phyloP scores from a whole-genome alignment of 2,113 vertebrate species.

The Cardinalis cardinalis region DNA sequence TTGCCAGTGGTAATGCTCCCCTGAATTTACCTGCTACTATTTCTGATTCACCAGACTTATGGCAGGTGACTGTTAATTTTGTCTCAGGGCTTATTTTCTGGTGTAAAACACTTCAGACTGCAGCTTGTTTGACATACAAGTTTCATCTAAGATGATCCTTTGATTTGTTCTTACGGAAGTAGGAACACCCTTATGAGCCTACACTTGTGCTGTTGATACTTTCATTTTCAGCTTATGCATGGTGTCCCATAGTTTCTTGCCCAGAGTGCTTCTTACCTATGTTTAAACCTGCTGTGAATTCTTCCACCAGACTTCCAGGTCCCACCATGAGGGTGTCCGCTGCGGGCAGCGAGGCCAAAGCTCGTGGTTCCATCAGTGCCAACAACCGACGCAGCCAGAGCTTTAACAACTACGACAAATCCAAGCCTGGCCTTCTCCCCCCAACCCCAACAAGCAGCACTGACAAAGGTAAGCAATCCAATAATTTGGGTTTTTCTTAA shows the following conservation, averaged over 20 bases:
- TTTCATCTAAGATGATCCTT: background rate
- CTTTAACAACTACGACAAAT: slow-evolving; percentile 90
- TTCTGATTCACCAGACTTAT: background rate
- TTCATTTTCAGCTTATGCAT: slow-evolving; percentile 11
- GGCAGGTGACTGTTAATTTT: background rate
- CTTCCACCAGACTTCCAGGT: slow-evolving; percentile 86
- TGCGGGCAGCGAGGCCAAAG: slow-evolving; percentile 87
- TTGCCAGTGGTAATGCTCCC: background rate
- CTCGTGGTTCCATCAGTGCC: slow-evolving; percentile 77
- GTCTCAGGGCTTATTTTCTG: background rate
- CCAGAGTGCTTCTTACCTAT: background rate
- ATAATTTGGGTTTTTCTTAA: background rate
- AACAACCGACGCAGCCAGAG: slow-evolving; percentile 93
- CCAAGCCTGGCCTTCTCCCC: slow-evolving; percentile 81
- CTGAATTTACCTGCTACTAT: background rate
- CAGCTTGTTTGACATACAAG: background rate
- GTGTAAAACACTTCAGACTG: background rate
- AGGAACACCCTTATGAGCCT: background rate
- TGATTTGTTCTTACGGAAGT: background rate
- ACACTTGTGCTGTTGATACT: background rate
- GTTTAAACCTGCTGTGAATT: background rate
- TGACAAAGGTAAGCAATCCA: slow-evolving; percentile 81
- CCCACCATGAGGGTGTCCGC: slow-evolving; percentile 84
- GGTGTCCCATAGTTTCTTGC: background rate
- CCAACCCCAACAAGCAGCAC: slow-evolving; percentile 51